Evolutionary conservation across 2,113 vertebrate species (phyloP).

Genomic region (Calidris pygmaea): DNA sequence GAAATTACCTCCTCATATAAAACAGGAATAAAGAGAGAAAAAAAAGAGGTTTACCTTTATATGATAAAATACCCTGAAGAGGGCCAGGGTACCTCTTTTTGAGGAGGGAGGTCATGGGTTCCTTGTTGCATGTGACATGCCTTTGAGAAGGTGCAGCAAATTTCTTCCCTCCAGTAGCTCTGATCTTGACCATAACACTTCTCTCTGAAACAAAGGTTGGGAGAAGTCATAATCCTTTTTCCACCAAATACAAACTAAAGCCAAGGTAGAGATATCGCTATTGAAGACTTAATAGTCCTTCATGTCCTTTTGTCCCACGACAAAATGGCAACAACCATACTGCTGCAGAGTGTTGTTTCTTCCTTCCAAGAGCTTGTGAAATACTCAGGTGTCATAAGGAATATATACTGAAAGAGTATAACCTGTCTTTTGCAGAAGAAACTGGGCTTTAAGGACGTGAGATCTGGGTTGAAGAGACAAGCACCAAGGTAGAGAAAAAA

Average conservation of each 20-base stretch:
- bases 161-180: background rate
- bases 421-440: background rate
- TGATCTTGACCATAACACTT: background rate
- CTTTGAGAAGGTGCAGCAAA: background rate
- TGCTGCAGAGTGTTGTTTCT: background rate
- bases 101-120: background rate
- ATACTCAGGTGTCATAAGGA: background rate
- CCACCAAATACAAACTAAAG: background rate
- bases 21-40: background rate
- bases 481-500: background rate
- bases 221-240: background rate
- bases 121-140: background rate
- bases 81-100: background rate
- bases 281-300: background rate
- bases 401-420: background rate
- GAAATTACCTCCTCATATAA: background rate
- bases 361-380: background rate
- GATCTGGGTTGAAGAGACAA: background rate
- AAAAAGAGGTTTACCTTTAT: background rate
- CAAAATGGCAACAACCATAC: background rate
- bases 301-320: background rate
- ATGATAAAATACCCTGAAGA: background rate
- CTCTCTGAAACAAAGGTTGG: background rate
- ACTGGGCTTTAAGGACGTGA: background rate
- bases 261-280: background rate